Percentiles rank a stretch among this genome's conserved stretches.
These are phyloP conservation scores for Bucco capensis DNA, from an alignment of 2,113 vertebrate genomes.

Conservation along the genomic window DNA sequence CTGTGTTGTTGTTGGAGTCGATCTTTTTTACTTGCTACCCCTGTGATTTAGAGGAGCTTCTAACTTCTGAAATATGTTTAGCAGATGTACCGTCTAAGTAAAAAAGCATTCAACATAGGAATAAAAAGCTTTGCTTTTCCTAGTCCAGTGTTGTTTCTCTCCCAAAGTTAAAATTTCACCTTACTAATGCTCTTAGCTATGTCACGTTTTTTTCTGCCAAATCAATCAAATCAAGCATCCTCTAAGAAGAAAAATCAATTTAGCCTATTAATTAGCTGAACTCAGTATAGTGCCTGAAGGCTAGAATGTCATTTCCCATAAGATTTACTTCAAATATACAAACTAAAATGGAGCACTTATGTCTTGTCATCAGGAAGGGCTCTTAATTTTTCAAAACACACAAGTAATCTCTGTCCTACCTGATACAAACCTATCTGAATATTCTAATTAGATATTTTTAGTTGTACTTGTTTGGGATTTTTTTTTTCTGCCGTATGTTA, in stretches of 20 bases:
- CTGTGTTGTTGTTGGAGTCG: not conserved
- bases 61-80: not conserved
- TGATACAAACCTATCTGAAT: not conserved
- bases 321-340: not conserved
- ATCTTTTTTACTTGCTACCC: not conserved
- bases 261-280: slow-evolving; percentile 35
- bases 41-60: not conserved
- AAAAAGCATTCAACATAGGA: not conserved
- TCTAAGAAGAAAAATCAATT: slow-evolving; percentile 47
- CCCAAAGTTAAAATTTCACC: not conserved
- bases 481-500: not conserved
- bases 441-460: not conserved
- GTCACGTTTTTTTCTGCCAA: not conserved
- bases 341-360: not conserved
- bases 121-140: not conserved
- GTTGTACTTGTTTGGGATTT: not conserved
- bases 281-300: not conserved
- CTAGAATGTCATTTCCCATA: not conserved
- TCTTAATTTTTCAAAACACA: not conserved
- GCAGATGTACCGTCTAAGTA: not conserved
- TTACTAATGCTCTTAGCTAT: not conserved
- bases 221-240: not conserved
- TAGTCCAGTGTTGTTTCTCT: not conserved
- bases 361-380: not conserved
- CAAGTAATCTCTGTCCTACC: not conserved